Conservation (phyloP, 1,140 invertebrate species). For the Acromyrmex charruanus region DNA sequence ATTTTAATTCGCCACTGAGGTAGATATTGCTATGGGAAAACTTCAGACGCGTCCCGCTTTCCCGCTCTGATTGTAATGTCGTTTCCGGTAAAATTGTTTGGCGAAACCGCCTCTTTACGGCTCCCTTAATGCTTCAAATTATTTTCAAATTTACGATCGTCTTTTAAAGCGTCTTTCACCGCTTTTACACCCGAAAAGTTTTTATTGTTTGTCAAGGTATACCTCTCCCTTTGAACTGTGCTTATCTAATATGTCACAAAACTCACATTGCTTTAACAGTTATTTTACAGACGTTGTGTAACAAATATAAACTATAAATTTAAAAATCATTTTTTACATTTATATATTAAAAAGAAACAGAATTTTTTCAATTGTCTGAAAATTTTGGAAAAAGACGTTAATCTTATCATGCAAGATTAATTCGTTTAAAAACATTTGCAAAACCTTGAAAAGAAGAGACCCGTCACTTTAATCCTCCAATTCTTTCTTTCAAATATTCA, state of each 20-base stretch:
- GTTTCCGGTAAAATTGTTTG: slow-evolving; percentile 61
- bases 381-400: not conserved
- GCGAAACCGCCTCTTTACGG: slow-evolving; percentile 55
- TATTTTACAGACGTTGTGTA: not conserved
- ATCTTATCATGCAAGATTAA: not conserved
- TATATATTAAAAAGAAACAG: not conserved
- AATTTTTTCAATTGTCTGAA: not conserved
- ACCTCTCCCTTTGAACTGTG: not conserved
- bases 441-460: not conserved
- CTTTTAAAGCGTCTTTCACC: slow-evolving; percentile 32
- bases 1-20: slow-evolving; percentile 69
- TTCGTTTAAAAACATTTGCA: slow-evolving; percentile 16
- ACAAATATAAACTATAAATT: not conserved
- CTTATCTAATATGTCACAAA: not conserved
- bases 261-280: not conserved
- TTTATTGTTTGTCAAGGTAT: slow-evolving; percentile 37
- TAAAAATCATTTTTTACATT: not conserved
- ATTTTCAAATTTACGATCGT: slow-evolving; percentile 55
- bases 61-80: slow-evolving; percentile 56
- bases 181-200: slow-evolving; percentile 54
- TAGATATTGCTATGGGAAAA: slow-evolving; percentile 66
- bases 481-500: not conserved
- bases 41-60: slow-evolving; percentile 13
- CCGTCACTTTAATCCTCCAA: not conserved
- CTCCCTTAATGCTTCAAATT: slow-evolving; percentile 54